Evolutionary conservation across 2,888 invertebrate genomes (phyloP).

Genomic region (Lottia scabra): DNA sequence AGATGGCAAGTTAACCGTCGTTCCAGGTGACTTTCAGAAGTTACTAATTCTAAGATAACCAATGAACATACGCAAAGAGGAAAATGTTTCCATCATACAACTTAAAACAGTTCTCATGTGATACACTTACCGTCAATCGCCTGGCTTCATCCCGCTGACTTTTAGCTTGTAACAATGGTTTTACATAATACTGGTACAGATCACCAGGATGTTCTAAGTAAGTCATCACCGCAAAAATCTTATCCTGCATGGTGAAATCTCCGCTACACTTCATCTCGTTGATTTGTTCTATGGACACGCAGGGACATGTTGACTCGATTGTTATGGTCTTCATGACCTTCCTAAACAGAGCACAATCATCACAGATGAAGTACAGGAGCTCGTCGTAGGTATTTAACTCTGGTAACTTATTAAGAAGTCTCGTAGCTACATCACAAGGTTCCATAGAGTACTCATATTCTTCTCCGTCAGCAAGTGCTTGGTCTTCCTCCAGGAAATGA

Average conservation of each 20-base stretch:
- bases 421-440: conserved; percentile 23
- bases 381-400: conserved; percentile 34
- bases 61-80: too few relatives aligned
- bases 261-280: conserved; percentile 38
- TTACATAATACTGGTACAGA: conserved; percentile 34
- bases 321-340: conserved; percentile 31
- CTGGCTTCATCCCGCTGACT: conserved; percentile 24
- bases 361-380: conserved; percentile 32
- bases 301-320: conserved; percentile 31
- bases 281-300: conserved; percentile 26
- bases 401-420: conserved; percentile 23
- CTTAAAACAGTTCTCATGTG: background rate
- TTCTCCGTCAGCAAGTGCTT: background rate
- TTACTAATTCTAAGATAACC: too few relatives aligned
- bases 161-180: conserved; percentile 27
- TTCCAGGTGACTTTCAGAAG: too few relatives aligned
- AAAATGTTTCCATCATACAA: background rate
- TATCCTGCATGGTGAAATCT: conserved; percentile 30
- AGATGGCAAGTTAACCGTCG: too few relatives aligned
- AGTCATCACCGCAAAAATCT: conserved; percentile 34
- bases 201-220: conserved; percentile 37
- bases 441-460: conserved; percentile 1
- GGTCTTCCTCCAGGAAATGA: background rate
- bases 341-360: conserved; percentile 36
- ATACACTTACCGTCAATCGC: conserved; percentile 26